phyloP scores from a whole-genome alignment of 64 coral and sea anemone species.

The Hydrozoanthus tunicans region DNA sequence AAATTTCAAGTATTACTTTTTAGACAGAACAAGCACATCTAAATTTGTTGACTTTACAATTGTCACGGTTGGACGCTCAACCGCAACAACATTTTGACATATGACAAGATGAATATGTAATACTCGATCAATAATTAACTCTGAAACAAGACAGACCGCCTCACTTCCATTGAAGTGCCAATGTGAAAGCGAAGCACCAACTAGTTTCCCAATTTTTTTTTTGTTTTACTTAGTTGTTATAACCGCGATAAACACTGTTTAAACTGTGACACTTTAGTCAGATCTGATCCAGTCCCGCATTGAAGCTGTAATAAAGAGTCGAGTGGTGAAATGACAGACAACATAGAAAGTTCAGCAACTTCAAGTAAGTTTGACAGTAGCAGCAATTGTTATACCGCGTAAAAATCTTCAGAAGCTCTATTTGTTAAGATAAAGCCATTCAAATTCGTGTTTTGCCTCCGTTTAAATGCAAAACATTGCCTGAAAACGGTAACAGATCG shows the following conservation, averaged over 20 bases:
- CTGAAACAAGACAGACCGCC: not conserved
- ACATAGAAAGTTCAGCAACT: conserved; percentile 26
- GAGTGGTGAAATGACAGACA: not conserved
- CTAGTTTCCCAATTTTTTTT: not conserved
- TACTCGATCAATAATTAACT: conserved; percentile 2
- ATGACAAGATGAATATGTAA: not conserved
- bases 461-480: not conserved
- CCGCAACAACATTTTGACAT: too few species aligned
- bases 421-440: not conserved
- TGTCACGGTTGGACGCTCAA: not conserved
- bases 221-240: too few species aligned
- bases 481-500: not conserved
- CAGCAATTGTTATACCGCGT: not conserved
- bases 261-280: too few species aligned
- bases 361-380: not conserved
- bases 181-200: not conserved
- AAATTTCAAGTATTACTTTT: too few species aligned
- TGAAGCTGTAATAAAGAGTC: too few species aligned
- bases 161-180: not conserved
- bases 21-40: too few species aligned
- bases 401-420: not conserved
- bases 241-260: too few species aligned
- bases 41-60: not conserved
- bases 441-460: not conserved
- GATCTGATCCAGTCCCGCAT: too few species aligned